A percentile compares a stretch with the other conserved stretches of the same genome.
phyloP scores from a whole-genome alignment of 2,113 vertebrate species.

The Eulemur rufifrons region DNA sequence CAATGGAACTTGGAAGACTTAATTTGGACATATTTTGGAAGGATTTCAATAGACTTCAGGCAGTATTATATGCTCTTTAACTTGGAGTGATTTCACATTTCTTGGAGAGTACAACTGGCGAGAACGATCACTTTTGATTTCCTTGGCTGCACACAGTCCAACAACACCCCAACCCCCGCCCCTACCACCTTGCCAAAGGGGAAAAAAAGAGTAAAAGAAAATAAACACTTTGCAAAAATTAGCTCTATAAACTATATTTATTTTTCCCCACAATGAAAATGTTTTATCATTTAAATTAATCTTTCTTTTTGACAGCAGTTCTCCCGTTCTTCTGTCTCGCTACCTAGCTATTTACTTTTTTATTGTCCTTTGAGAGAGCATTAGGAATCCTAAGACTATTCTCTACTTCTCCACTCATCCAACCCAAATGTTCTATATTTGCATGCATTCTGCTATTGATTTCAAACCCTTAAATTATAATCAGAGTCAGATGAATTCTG shows the following conservation, averaged over 20 bases:
- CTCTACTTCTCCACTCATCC: neutral
- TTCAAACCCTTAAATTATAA: neutral
- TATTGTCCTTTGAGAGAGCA: neutral
- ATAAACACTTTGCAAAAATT: slow-evolving; percentile 58
- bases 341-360: neutral
- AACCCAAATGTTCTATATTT: neutral
- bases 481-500: neutral
- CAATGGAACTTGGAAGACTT: slow-evolving; percentile 42
- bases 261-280: slow-evolving; percentile 12
- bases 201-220: neutral
- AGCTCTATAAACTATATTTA: slow-evolving; percentile 22
- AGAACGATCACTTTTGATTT: slow-evolving; percentile 36
- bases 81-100: slow-evolving; percentile 42
- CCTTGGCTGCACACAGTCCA: neutral
- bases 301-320: neutral
- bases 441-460: neutral
- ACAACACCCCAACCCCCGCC: neutral
- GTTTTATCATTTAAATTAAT: slow-evolving; percentile 9
- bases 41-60: slow-evolving; percentile 46
- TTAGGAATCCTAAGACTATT: neutral
- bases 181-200: neutral
- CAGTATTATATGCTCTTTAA: neutral
- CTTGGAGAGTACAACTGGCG: slow-evolving; percentile 32
- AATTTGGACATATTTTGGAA: slow-evolving; percentile 48
- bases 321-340: neutral